Conservation (phyloP, 2,797 vertebrate genomes). For the Premnoplex brunnescens region DNA sequence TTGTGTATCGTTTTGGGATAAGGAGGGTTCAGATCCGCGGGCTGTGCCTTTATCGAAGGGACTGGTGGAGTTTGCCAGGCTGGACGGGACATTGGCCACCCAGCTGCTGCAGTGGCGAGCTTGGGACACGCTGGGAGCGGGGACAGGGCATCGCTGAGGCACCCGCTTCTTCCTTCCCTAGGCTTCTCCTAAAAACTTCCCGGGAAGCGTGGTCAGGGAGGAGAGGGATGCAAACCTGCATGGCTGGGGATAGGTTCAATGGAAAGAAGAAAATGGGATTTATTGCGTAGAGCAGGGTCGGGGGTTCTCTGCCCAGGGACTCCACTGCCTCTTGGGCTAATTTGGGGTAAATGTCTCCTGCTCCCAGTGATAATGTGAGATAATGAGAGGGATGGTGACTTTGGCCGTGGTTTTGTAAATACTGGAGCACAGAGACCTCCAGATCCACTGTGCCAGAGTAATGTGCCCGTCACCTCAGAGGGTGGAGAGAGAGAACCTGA, state of each 20-base stretch:
- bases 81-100: conserved; percentile 44
- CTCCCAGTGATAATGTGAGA: not conserved
- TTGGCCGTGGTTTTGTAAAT: not conserved
- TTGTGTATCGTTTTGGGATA: not conserved
- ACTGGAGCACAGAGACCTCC: not conserved
- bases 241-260: not conserved
- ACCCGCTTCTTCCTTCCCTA: not conserved
- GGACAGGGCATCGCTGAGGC: not conserved
- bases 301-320: not conserved
- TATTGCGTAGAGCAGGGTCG: not conserved
- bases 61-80: not conserved
- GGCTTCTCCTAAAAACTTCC: not conserved
- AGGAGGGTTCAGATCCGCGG: not conserved
- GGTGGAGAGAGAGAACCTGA: not conserved
- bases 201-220: not conserved
- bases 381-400: not conserved
- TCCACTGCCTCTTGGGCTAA: not conserved
- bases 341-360: not conserved
- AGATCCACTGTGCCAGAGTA: not conserved
- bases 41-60: not conserved
- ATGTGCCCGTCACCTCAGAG: accelerated
- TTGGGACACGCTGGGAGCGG: not conserved
- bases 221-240: not conserved
- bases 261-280: not conserved
- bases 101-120: conserved; percentile 2